Base-by-base conservation (phyloP, 2,888 invertebrate genomes). In the Anoplius nigerrimus region DNA sequence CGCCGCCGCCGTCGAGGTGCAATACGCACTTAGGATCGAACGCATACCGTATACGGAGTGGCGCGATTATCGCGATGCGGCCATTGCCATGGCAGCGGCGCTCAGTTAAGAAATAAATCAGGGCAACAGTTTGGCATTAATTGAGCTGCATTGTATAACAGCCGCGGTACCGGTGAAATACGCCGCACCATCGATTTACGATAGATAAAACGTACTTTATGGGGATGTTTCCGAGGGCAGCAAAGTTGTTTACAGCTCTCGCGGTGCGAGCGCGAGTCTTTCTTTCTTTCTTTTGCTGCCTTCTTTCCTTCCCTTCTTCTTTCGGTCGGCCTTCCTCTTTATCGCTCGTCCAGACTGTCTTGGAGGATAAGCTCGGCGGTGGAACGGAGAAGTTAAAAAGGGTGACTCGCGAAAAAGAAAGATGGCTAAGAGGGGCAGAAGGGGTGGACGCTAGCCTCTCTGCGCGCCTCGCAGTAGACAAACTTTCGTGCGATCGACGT, bases 201-300 rank as follows among this genome's bases (percentile, higher is more conserved):
- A 86, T 86, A 85, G 87, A 88, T 88, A 87, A 87, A 87, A 87
- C 82, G 83, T 87, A 87, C 83, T 88, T 88, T 88, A 88, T 85
- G 87, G 85, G 87, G 86, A 86, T 87, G 84, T 85, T 87, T 84
- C 83, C 82, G 84, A 81, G 79, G 80, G 81, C 79, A 63, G 72
- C 75, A 75, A 80, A 83, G 84, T 83, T 86, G 86, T 86, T 86
- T 86, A 86, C 84, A 84, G 78, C 81, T 71, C 80, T 80, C 72
- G 69, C 62, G 73, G 75, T 73, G 71, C 56, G 61, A 58, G 43
- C 22, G 60, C 56, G 54, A 18, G n/a, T 34, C 54, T n/a, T n/a
- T 24, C 16, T 2, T 5, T 24, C 34, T n/a, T 15, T 2, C 22
- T 15, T 24, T 8, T 24, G 1, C 53, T 53, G 2, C 0, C n/a